Evolutionary conservation across 2,888 invertebrate species (phyloP), one percentile per base, ranked within the genome.

Genomic region (Mythimna impura): DNA sequence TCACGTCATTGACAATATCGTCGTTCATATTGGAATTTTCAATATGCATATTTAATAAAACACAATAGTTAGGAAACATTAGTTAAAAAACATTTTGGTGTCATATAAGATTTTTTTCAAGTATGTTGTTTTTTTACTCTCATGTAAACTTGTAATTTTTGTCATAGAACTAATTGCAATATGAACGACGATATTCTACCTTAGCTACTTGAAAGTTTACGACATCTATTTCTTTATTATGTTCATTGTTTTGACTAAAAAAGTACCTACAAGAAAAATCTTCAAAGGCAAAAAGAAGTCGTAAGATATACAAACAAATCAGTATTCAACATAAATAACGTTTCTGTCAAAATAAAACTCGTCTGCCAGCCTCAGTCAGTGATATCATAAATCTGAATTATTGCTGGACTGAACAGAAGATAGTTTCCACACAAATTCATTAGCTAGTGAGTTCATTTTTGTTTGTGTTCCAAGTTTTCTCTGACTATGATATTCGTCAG

Each of bases 331-430:
- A 66, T 57, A 74, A 57, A 77, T 57, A 65, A 64, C n/a, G 10
- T 57, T 58, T 30, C 61, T 50, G 54, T 73, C 74, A 61, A 80
- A 76, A 65, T 80, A 80, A 47, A 52, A 66, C 60, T 7, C 14
- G 8, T 30, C 55, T 62, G 40, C 30, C 22, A 81, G 36, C 3
- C 54, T 64, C 43, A 36, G 22, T 22, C 22, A n/a, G 54, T 75
- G 54, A 67, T 30, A 47, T 67, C 76, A 54, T 50, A 57, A 22
- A 12, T 12, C 66, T 75, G 40, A 67, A 64, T 34, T 67, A 66
- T 74, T 52, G 50, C 36, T 66, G 52, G 61, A 30, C 34, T 55
- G 34, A 34, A 73, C 55, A 20, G 10, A 34, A 20, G 17, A 57
- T 54, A 58, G 36, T 20, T 54, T 40, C 6, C 55, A 60, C 30